Base-by-base conservation (phyloP, 2,113 vertebrate genomes). In the Pollachius pollachius region DNA sequence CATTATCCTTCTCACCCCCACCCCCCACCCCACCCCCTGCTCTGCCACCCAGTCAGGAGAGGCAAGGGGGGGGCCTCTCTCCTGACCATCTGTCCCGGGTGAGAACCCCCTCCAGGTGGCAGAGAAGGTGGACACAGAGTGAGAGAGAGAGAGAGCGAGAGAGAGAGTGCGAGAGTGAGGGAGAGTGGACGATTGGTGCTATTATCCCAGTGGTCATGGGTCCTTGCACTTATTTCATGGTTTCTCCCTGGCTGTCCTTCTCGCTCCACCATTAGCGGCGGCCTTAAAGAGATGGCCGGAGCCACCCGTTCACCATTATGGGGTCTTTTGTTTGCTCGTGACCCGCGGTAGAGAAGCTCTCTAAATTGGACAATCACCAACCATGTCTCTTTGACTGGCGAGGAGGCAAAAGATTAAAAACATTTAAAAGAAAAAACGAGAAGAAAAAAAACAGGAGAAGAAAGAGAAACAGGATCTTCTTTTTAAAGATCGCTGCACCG, bases 181-280 rank as follows among this genome's bases (percentile, higher is more conserved):
- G 68, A 64, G 34, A n/a, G 30, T 16, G 58, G 23, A 25, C 70
- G 69, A 72, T 63, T 57, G 59, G 71, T 76, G 71, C 84, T 80
- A 89, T 90, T 88, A 89, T 89, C 79, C 87, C 77, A 68, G 83
- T 72, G 76, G 90, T 92, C 89, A 91, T 90, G 88, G 87, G 82
- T 90, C 80, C 81, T 79, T 89, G 88, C 88, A 91, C 91, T 89
- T 88, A 84, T 90, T 90, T 92, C 89, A 92, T 87, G 88, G 87
- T 74, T 73, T 70, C 84, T 84, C 81, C 72, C 64, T 63, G 85
- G 81, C 84, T 84, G 82, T 87, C 41, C 85, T 80, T 84, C 81
- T 83, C 85, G 82, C 85, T 73, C 77, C 78, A 84, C 87, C 77
- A 85, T 89, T 88, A 88, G 82, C 72, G 70, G 75, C 58, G 75